These are phyloP conservation scores for Epizoanthus illoricatus DNA, from an alignment of 92 coral and sea anemone species.

Conservation along the genomic window DNA sequence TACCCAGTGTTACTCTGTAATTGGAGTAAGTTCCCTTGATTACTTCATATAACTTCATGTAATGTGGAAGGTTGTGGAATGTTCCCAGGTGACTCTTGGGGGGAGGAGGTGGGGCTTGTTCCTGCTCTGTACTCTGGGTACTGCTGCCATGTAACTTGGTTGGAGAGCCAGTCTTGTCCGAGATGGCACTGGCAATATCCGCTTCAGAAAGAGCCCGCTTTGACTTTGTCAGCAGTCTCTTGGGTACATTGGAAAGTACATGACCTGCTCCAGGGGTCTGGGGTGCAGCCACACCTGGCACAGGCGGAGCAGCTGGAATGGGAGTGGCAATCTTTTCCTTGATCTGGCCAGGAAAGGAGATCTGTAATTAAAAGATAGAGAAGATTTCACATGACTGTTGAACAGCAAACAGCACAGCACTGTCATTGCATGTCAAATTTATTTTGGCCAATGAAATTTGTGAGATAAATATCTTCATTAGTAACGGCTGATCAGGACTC, in stretches of 20 bases:
- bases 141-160: constrained; percentile 71
- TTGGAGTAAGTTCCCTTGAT: constrained; percentile 83
- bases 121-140: constrained; percentile 60
- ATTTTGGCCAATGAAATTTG: too few species aligned
- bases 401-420: too few species aligned
- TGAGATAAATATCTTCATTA: not conserved
- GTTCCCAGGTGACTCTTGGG: constrained; percentile 81
- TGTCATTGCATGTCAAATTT: too few species aligned
- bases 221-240: constrained; percentile 82
- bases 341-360: constrained; percentile 84
- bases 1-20: constrained; percentile 80
- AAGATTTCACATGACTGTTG: too few species aligned
- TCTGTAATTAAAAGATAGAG: constrained; percentile 45
- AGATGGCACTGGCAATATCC: constrained; percentile 49
- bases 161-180: constrained; percentile 62
- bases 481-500: not conserved
- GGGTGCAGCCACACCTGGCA: constrained; percentile 77
- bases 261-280: constrained; percentile 58
- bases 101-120: constrained; percentile 64
- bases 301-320: constrained; percentile 53
- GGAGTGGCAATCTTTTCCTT: constrained; percentile 75
- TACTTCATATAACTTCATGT: constrained; percentile 87
- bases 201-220: constrained; percentile 88
- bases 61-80: constrained; percentile 85
- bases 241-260: constrained; percentile 69